Evolutionary conservation across 2,797 vertebrate genomes (phyloP), one percentile per base, ranked within the genome.

Genomic region (Diglossa cyanea): DNA sequence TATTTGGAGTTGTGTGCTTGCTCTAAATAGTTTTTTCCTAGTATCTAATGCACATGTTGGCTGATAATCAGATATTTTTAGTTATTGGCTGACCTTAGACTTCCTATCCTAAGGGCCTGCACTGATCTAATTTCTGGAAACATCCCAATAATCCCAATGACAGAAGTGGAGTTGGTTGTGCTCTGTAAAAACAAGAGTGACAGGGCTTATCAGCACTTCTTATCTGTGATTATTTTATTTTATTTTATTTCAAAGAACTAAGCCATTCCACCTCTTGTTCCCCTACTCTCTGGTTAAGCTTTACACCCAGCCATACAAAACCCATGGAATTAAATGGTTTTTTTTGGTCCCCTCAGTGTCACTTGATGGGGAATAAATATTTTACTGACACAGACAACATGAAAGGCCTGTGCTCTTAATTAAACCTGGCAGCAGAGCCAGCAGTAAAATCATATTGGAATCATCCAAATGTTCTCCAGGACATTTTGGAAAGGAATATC

Each of bases 281-380:
- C 33, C 66, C 50, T 31, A 2, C 10, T 33, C 81, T 50, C 25
- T 17, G 26, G 53, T 42, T 21, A 55, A 60, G 28, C 37, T 68
- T 14, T 4, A 37, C 2, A 30, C n/a, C 45, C 44, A 77, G n/a
- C 0, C 55, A 57, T 8, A 6, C 21, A 61, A 39, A 53, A 12
- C 6, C 40, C 0, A 8, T 7, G 40, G 42, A 62, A 47, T 31
- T 16, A 24, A 66, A 75, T 4, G 23, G 26, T 55, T 55, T 50
- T 54, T 42, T 50, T 55, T 47, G n/a, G 33, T 68, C 54, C 17
- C 50, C 13, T 54, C 4, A 0, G 0, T 21, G 44, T 3, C 28
- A 37, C 9, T 55, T 33, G 6, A 51, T 7, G 24, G 12, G 12
- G 53, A 88, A 89, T 62, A 26, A n/a, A 45, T 10, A 19, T 45